phyloP scores from a whole-genome alignment of 64 coral and sea anemone species.

The Dendronephthya gigantea region DNA sequence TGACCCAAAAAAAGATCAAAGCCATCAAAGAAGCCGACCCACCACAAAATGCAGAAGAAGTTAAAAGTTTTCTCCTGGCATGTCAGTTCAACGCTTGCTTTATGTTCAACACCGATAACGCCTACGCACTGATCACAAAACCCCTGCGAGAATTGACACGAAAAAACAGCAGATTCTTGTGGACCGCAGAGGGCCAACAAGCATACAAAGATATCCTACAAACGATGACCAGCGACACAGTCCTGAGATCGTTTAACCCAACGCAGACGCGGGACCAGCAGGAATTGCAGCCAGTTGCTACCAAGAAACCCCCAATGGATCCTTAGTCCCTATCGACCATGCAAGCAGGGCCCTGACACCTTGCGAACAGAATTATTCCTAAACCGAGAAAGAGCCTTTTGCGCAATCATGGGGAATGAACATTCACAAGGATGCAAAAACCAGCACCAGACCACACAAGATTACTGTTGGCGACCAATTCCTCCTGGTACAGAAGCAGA shows the following conservation, averaged over 20 bases:
- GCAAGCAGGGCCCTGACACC: constrained; percentile 5
- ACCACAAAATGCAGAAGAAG: background rate
- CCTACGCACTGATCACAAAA: background rate
- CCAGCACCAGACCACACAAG: too few relatives aligned
- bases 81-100: background rate
- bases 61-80: too few relatives aligned
- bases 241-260: background rate
- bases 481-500: too few relatives aligned
- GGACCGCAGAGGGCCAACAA: too few relatives aligned
- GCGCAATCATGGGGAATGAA: background rate
- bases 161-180: background rate
- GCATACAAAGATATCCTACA: background rate
- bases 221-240: background rate
- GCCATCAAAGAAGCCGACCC: background rate
- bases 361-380: background rate
- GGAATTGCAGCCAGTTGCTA: background rate
- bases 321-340: background rate
- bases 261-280: background rate
- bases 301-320: background rate
- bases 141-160: background rate
- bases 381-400: background rate
- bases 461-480: too few relatives aligned
- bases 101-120: background rate
- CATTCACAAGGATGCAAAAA: background rate
- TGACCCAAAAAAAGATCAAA: constrained; percentile 13